Percentiles rank a stretch among this genome's conserved stretches.
Conservation (phyloP, 2,888 invertebrate genomes). For the Caenorhabditis sinica region DNA sequence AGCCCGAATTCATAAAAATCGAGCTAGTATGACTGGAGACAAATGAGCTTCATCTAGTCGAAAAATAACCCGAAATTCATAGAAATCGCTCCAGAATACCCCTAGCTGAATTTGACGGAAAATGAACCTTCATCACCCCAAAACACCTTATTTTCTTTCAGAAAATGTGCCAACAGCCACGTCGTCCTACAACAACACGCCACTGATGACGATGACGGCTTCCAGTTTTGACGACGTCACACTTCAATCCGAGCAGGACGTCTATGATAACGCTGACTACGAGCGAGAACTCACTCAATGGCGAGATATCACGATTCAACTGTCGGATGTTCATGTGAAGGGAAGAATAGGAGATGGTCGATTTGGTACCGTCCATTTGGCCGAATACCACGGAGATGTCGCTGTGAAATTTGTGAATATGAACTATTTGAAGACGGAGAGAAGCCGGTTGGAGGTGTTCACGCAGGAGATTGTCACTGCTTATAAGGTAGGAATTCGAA, state of each 20-base stretch:
- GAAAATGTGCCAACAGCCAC: slow-evolving; percentile 48
- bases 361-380: slow-evolving; percentile 83
- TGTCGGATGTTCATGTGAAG: slow-evolving; percentile 47
- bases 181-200: background rate
- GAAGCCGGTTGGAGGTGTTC: slow-evolving; percentile 94
- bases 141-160: background rate
- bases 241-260: slow-evolving; percentile 12
- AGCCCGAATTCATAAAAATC: too few relatives aligned
- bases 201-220: slow-evolving; percentile 29
- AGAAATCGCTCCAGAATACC: background rate
- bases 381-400: slow-evolving; percentile 87
- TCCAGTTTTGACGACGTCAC: slow-evolving; percentile 23
- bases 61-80: background rate
- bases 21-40: too few relatives aligned
- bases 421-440: slow-evolving; percentile 88
- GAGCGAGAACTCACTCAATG: slow-evolving; percentile 33
- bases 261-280: slow-evolving; percentile 11
- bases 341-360: slow-evolving; percentile 51
- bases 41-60: too few relatives aligned
- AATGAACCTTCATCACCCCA: background rate
- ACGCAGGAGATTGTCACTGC: slow-evolving; percentile 92
- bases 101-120: background rate
- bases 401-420: slow-evolving; percentile 96
- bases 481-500: slow-evolving; percentile 87
- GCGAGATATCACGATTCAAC: slow-evolving; percentile 60